Evolutionary conservation across 2,888 invertebrate species (phyloP).

Genomic region (Tinea pellionella): DNA sequence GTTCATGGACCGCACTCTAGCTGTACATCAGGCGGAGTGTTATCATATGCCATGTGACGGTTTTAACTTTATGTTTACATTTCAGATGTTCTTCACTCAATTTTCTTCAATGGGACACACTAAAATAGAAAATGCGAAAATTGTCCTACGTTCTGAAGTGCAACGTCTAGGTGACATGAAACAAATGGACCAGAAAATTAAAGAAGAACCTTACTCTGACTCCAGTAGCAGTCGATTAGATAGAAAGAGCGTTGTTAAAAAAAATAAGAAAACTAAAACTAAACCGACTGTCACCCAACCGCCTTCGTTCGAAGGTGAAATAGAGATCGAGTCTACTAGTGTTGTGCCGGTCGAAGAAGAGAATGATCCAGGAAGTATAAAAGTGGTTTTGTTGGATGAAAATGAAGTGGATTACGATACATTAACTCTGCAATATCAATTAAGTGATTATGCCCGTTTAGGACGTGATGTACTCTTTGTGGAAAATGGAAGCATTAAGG

Average conservation of each 20-base stretch:
- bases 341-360: not conserved
- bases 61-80: not conserved
- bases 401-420: not conserved
- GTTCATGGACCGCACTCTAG: too few species aligned
- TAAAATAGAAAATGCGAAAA: slow-evolving; percentile 30
- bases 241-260: not conserved
- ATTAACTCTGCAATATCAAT: not conserved
- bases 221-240: not conserved
- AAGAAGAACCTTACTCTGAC: too few species aligned
- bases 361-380: not conserved
- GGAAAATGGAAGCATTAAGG: not conserved
- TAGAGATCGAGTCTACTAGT: too few species aligned
- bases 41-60: too few species aligned
- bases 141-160: slow-evolving; percentile 10
- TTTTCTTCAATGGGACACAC: slow-evolving; percentile 37
- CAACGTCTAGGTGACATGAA: not conserved
- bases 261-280: not conserved
- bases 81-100: slow-evolving; percentile 51
- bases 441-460: not conserved
- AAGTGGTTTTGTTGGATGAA: not conserved
- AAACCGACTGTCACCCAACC: too few species aligned
- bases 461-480: not conserved
- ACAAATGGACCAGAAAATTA: too few species aligned
- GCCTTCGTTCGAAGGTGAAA: too few species aligned
- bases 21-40: too few species aligned